Conservation (phyloP, 2,797 vertebrate species). For the Onychomys torridus region DNA sequence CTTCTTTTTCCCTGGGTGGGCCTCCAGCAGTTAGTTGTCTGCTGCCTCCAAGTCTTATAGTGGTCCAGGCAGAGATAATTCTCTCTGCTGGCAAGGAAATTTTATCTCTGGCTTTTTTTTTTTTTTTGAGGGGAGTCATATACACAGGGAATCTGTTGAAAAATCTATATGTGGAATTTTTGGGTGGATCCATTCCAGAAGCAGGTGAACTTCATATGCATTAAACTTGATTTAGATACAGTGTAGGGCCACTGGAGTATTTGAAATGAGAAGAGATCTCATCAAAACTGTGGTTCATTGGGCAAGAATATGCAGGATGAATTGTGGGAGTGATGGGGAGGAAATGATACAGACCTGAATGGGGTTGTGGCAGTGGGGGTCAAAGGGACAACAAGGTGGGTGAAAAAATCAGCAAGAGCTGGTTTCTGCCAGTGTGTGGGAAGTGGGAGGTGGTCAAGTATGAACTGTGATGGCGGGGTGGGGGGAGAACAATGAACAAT, state of each 20-base stretch:
- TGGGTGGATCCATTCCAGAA: conserved; percentile 26
- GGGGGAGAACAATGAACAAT: neutral
- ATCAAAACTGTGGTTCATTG: conserved; percentile 66
- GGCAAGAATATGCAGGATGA: conserved; percentile 51
- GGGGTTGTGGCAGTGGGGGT: neutral
- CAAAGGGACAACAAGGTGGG: neutral
- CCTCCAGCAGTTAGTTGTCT: conserved; percentile 2
- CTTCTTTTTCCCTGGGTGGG: neutral
- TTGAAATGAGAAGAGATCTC: conserved; percentile 55
- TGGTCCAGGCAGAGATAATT: neutral
- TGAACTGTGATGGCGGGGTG: neutral
- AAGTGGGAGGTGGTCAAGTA: neutral
- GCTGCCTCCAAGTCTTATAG: neutral
- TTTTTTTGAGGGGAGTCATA: neutral
- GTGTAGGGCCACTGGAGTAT: conserved; percentile 50
- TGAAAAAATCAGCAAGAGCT: neutral
- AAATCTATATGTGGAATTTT: conserved; percentile 4
- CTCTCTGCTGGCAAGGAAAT: neutral
- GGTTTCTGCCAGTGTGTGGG: neutral
- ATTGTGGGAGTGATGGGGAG: neutral
- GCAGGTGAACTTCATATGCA: conserved; percentile 3
- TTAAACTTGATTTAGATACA: conserved; percentile 60
- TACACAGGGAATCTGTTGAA: neutral
- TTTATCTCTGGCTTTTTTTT: neutral
- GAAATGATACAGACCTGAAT: neutral